Conservation (phyloP, 2,888 invertebrate genomes). For the Busseola fusca region DNA sequence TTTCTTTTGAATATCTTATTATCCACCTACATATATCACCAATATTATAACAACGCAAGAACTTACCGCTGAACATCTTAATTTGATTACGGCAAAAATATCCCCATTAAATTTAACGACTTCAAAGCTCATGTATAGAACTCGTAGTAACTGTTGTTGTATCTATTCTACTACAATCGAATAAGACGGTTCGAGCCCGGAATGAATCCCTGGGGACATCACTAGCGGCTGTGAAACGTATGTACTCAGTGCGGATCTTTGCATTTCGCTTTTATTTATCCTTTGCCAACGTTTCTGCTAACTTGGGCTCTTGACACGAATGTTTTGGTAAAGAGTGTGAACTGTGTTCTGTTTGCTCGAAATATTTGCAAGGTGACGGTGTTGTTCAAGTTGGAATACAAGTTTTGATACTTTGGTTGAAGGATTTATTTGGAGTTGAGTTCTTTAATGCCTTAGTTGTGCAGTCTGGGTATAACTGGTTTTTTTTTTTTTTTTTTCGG, state of each 20-base stretch:
- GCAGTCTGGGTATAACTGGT: no score
- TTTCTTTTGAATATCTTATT: background rate
- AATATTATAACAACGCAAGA: background rate
- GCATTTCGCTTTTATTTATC: slow-evolving; percentile 69
- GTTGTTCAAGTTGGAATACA: slow-evolving; percentile 48
- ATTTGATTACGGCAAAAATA: background rate
- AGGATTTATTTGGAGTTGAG: slow-evolving; percentile 52
- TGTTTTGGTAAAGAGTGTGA: slow-evolving; percentile 70
- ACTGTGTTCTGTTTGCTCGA: slow-evolving; percentile 67
- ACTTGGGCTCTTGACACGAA: slow-evolving; percentile 68
- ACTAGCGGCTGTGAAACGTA: slow-evolving; percentile 55
- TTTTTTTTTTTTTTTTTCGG: no score
- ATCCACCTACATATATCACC: background rate
- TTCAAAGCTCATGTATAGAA: background rate
- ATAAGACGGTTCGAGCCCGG: slow-evolving; percentile 47
- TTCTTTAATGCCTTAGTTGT: background rate
- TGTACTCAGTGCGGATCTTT: slow-evolving; percentile 57
- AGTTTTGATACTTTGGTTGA: slow-evolving; percentile 32
- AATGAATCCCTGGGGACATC: slow-evolving; percentile 64
- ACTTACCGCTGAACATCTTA: background rate
- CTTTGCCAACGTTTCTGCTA: slow-evolving; percentile 61
- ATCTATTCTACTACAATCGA: slow-evolving; percentile 35
- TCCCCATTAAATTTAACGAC: slow-evolving; percentile 7
- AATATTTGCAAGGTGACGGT: slow-evolving; percentile 68
- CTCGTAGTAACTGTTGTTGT: slow-evolving; percentile 5